Base-by-base conservation (phyloP, 2,113 vertebrate genomes). In the Heterochromis multidens region DNA sequence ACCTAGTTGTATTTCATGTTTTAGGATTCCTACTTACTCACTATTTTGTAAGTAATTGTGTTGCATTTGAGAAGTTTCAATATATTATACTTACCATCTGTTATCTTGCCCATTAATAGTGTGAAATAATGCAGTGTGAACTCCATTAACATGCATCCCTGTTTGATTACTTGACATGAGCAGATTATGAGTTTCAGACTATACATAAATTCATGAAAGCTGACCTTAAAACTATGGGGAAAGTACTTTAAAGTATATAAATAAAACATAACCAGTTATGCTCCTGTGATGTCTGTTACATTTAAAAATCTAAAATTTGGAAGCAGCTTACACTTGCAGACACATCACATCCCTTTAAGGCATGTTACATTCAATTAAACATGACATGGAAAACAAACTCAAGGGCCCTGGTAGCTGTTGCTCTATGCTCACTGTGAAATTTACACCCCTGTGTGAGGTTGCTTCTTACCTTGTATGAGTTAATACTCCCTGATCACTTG, bases 401-500 rank as follows among this genome's bases (percentile, higher is more conserved):
- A 74, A 14, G 13, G 46, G 70, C 46, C 52, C 70, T 52, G 27
- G 11, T 74, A 54, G 70, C 70, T 74, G 25, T 54, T 13, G 27
- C 46, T 52, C 46, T 52, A 62, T 70, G 19, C 27, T 23, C 54
- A 14, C 29, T 4, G 3, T 86, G 60, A 60, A 70, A 58, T 57
- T 6, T 54, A 14, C 46, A 52, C 54, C 60, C 16, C 23, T 17
- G 54, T 70, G 74, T 76, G 40, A 58, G 54, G 62, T 31, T 74
- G 65, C 19, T 5, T n/a, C 67, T 88, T 80, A 70, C 63, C 87
- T 82, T 78, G 40, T 72, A 56, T 77, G 23, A 8, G 40, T 70
- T 83, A 84, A 88, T 86, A 16, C 17, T n/a, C 21, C 21, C 40
- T 91, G 31, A 88, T 61, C 67, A 65, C 59, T 82, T 81, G 57